Evolutionary conservation across 2,888 invertebrate species (phyloP).

Genomic region (Drosophila pegasa): DNA sequence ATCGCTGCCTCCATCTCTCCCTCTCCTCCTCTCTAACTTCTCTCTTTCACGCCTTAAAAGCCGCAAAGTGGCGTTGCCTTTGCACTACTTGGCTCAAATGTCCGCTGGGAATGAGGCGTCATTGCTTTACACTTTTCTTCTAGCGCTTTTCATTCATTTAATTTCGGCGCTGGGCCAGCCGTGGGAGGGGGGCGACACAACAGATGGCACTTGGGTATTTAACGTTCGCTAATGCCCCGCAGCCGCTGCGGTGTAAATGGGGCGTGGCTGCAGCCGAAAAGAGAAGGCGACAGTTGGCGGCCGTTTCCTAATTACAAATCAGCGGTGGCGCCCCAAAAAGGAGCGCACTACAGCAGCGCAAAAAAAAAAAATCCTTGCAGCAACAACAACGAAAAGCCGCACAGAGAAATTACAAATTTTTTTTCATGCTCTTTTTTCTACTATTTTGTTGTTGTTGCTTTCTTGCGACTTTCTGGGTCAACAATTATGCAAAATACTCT

Average conservation of each 20-base stretch:
- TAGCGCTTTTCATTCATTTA: conserved; percentile 76
- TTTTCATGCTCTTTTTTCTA: conserved; percentile 36
- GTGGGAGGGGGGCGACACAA: conserved; percentile 28
- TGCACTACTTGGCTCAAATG: conserved; percentile 55
- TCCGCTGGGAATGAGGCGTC: conserved; percentile 67
- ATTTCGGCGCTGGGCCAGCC: conserved; percentile 48
- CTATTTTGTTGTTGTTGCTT: conserved; percentile 46
- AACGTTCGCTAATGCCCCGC: conserved; percentile 77
- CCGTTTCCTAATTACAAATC: conserved; percentile 83
- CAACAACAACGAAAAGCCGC: conserved; percentile 15
- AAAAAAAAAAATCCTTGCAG: conserved; percentile 40
- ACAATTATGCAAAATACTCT: conserved; percentile 83
- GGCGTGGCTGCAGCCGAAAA: conserved; percentile 65
- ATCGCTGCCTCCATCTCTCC: no score
- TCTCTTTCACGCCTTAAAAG: conserved; percentile 31
- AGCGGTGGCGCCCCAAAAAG: conserved; percentile 71
- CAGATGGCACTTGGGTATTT: conserved; percentile 81
- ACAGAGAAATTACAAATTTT: conserved; percentile 62
- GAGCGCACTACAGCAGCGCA: conserved; percentile 19
- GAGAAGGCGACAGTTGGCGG: conserved; percentile 82
- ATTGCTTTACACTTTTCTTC: conserved; percentile 79
- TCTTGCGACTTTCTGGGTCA: conserved; percentile 79
- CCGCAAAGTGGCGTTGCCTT: conserved; percentile 68
- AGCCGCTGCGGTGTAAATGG: conserved; percentile 74
- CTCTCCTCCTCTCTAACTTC: background rate